phyloP scores from a whole-genome alignment of 1,140 invertebrate species.

The Antheraea mylitta region DNA sequence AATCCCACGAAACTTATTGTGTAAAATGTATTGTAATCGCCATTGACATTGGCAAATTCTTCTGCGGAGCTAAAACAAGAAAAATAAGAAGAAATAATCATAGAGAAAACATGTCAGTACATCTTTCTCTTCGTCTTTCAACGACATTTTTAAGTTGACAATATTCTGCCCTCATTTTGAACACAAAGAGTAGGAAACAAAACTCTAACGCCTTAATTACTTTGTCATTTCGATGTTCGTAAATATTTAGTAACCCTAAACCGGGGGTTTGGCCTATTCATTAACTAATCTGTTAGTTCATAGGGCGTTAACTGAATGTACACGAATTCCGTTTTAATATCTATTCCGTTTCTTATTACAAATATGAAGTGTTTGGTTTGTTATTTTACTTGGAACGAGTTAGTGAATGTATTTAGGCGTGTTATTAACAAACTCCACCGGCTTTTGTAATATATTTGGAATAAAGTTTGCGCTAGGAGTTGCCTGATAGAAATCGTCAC shows the following conservation, averaged over 20 bases:
- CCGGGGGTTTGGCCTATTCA: slow-evolving; percentile 31
- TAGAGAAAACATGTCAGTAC: too few relatives aligned
- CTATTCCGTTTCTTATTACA: slow-evolving; percentile 3
- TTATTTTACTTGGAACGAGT: background rate
- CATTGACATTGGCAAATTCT: too few relatives aligned
- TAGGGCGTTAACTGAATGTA: slow-evolving; percentile 18
- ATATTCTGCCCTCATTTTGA: too few relatives aligned
- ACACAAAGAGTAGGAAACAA: background rate
- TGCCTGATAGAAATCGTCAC: too few relatives aligned
- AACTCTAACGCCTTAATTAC: slow-evolving; percentile 33
- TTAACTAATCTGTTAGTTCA: slow-evolving; percentile 45
- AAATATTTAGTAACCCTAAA: slow-evolving; percentile 33
- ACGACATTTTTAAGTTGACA: too few relatives aligned
- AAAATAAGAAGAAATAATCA: too few relatives aligned
- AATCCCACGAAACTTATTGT: too few relatives aligned
- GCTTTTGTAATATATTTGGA: background rate
- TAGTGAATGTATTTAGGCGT: background rate
- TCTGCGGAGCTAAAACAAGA: too few relatives aligned
- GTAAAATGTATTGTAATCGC: too few relatives aligned
- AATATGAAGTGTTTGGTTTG: background rate
- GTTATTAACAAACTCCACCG: background rate
- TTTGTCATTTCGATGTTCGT: slow-evolving; percentile 23
- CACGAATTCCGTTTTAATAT: slow-evolving; percentile 7
- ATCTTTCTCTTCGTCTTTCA: too few relatives aligned
- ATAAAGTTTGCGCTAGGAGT: too few relatives aligned